Evolutionary conservation across 2,888 invertebrate genomes (phyloP), one percentile per base, ranked within the genome.

Genomic region (Noctua janthe): DNA sequence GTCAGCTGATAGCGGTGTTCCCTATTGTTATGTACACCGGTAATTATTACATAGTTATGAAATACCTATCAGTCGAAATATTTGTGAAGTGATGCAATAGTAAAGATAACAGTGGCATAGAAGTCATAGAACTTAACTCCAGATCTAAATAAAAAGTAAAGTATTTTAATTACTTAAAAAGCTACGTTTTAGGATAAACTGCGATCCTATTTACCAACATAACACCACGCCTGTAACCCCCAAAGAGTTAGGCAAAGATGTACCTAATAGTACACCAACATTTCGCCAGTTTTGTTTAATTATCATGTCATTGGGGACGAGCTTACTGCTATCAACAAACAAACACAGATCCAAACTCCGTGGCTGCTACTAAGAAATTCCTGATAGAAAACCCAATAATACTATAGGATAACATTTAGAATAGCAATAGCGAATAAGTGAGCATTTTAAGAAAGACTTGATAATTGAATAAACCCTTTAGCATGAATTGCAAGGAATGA

Each of bases 1-100:
- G 85, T 85, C 85, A 85, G 51, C 85, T 76, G 81, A 85, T 87
- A 76, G 62, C 66, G 23, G 35, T 47, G 20, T 74, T 71, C 79
- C 73, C 75, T 76, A 87, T 49, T 75, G 64, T 79, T 73, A 67
- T 62, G 64, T 62, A 10, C n/a, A 43, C 39, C 56, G 20, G 54
- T 56, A 23, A 43, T 83, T 69, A 51, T 64, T 54, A 66, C 8
- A 76, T 64, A 74, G 59, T 74, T 85, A 72, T 76, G 56, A 84
- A 87, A 69, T 80, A 72, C 51, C 64, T 70, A 77, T 49, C 39
- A 49, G 23, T 5, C 43, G 7, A 84, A 83, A 78, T 78, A 43
- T 51, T 87, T 84, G 10, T 62, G 49, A 35, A n/a, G 29, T 83
- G 69, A 87, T 59, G 56, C 29, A 74, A 59, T 5, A 11, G 73